phyloP scores from a whole-genome alignment of 1,140 invertebrate genomes.

The Aricia agestis region DNA sequence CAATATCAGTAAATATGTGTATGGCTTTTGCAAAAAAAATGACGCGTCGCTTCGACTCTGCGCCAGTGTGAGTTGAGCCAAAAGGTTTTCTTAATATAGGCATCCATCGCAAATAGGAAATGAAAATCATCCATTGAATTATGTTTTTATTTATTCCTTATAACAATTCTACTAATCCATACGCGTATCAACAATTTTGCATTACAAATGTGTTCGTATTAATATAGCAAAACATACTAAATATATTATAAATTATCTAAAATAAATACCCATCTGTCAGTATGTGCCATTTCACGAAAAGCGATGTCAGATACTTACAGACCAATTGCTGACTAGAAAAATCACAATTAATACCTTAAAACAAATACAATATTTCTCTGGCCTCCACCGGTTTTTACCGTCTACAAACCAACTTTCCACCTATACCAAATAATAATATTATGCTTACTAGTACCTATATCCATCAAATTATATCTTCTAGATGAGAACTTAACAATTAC shows the following conservation, averaged over 20 bases:
- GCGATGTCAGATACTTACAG: slow-evolving; percentile 11
- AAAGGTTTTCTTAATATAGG: not conserved
- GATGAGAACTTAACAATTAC: no score
- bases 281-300: not conserved
- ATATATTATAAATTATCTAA: slow-evolving; percentile 32
- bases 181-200: slow-evolving; percentile 45
- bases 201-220: slow-evolving; percentile 37
- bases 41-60: no score
- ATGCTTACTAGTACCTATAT: no score
- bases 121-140: not conserved
- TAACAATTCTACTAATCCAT: slow-evolving; percentile 46
- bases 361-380: slow-evolving; percentile 8
- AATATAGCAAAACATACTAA: slow-evolving; percentile 43
- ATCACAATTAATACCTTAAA: slow-evolving; percentile 23
- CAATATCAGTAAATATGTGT: no score
- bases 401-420: not conserved
- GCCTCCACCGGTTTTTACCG: not conserved
- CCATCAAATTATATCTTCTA: no score
- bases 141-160: slow-evolving; percentile 37
- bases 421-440: not conserved
- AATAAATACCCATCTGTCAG: slow-evolving; percentile 19
- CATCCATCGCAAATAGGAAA: not conserved
- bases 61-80: no score
- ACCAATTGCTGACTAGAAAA: slow-evolving; percentile 18
- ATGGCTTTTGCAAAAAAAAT: no score